Conservation (phyloP, 2,888 invertebrate genomes). For the Agrochola lota region DNA sequence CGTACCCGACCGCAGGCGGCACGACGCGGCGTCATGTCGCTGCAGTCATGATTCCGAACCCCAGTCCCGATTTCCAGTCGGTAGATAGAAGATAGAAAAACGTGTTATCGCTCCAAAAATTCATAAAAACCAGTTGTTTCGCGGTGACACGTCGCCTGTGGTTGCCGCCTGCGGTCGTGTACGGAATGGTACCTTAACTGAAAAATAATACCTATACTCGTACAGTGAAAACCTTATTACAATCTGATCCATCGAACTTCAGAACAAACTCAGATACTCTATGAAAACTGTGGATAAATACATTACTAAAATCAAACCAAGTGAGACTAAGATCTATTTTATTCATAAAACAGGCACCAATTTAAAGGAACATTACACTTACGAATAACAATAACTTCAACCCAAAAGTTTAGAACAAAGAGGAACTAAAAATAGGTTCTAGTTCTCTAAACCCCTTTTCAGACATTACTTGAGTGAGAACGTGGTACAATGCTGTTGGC, state of each 20-base stretch:
- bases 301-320: not conserved
- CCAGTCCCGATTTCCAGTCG: too few species aligned
- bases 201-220: conserved; percentile 25
- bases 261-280: conserved; percentile 3
- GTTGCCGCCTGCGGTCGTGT: too few species aligned
- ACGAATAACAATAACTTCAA: conserved; percentile 5
- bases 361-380: not conserved
- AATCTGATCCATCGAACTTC: conserved; percentile 21
- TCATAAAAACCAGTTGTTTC: too few species aligned
- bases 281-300: not conserved
- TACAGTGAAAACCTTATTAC: conserved; percentile 5
- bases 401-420: conserved; percentile 26
- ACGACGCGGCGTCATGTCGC: too few species aligned
- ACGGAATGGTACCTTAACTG: not conserved
- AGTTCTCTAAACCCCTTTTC: conserved; percentile 32
- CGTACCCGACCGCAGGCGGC: too few species aligned
- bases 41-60: too few species aligned
- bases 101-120: too few species aligned
- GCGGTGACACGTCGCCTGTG: too few species aligned
- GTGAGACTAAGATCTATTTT: not conserved
- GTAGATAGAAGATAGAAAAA: too few species aligned
- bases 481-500: conserved; percentile 46
- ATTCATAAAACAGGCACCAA: not conserved
- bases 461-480: conserved; percentile 39
- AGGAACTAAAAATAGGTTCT: conserved; percentile 15